Evolutionary conservation across 2,888 invertebrate genomes (phyloP).

Genomic region (Cepaea hortensis): DNA sequence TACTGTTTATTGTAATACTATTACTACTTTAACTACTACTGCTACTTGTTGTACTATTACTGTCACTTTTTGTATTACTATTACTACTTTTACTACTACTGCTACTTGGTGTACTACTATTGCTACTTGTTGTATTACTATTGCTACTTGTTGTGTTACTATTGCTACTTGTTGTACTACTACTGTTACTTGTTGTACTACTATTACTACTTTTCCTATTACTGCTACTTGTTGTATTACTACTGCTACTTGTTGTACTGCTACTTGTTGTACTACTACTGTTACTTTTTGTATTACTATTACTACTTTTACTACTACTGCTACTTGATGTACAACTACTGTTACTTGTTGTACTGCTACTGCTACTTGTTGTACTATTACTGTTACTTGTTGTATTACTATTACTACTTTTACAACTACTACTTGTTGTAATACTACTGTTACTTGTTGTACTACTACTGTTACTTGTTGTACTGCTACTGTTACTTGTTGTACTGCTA

Average conservation of each 20-base stretch:
- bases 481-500: neutral
- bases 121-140: slow-evolving; percentile 12
- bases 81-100: slow-evolving; percentile 4
- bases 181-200: slow-evolving; percentile 13
- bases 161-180: neutral
- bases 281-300: slow-evolving; percentile 2
- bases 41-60: slow-evolving; percentile 1
- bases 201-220: slow-evolving; percentile 8
- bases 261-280: slow-evolving; percentile 10
- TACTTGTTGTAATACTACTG: neutral
- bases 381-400: slow-evolving; percentile 10
- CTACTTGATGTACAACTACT: neutral
- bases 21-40: slow-evolving; percentile 3
- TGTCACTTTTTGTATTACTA: slow-evolving; percentile 15
- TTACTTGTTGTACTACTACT: neutral
- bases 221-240: slow-evolving; percentile 12
- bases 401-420: neutral
- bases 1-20: slow-evolving; percentile 6
- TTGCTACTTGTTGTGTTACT: slow-evolving; percentile 2
- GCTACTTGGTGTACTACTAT: neutral
- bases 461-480: neutral
- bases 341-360: slow-evolving; percentile 3
- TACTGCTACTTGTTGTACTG: slow-evolving; percentile 3
- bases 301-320: slow-evolving; percentile 15
- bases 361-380: slow-evolving; percentile 2